Evolutionary conservation across 2,113 vertebrate species (phyloP).

Genomic region (Corydoras maculifer): DNA sequence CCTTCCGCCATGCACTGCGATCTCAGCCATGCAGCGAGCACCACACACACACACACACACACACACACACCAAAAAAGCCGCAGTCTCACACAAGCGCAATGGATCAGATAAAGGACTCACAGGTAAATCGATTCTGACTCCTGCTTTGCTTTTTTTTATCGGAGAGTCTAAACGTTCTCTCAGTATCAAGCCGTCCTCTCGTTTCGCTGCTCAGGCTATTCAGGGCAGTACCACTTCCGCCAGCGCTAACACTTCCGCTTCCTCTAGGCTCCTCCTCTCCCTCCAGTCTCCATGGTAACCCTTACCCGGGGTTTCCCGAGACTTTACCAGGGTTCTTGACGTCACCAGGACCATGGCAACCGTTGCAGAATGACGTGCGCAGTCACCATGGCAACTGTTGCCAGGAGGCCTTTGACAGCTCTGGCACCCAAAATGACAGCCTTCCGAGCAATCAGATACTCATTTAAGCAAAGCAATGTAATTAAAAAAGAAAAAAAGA

Average conservation of each 20-base stretch:
- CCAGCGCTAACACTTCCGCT: constrained; percentile 75
- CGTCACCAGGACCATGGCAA: constrained; percentile 69
- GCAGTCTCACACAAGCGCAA: constrained; percentile 9
- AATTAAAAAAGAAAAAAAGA: neutral
- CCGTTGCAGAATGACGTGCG: constrained; percentile 60
- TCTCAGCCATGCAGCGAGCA: constrained; percentile 33
- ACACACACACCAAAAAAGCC: neutral
- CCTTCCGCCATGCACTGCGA: constrained; percentile 57
- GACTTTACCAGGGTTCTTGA: constrained; percentile 63
- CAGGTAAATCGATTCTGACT: constrained; percentile 60
- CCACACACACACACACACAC: neutral
- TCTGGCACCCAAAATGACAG: constrained; percentile 21
- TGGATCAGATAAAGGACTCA: constrained; percentile 53
- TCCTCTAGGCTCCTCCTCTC: constrained; percentile 67
- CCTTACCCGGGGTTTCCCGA: constrained; percentile 60
- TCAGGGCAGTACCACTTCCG: constrained; percentile 79
- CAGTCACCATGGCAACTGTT: constrained; percentile 62
- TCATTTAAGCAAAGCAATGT: neutral
- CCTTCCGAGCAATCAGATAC: neutral
- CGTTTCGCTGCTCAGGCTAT: constrained; percentile 68
- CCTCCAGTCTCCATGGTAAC: constrained; percentile 63
- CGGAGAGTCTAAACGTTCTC: constrained; percentile 53
- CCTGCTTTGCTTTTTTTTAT: constrained; percentile 51
- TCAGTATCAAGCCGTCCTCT: constrained; percentile 69
- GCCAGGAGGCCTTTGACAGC: constrained; percentile 53